Conservation (phyloP, 2,113 vertebrate genomes). For the Oryzias celebensis region DNA sequence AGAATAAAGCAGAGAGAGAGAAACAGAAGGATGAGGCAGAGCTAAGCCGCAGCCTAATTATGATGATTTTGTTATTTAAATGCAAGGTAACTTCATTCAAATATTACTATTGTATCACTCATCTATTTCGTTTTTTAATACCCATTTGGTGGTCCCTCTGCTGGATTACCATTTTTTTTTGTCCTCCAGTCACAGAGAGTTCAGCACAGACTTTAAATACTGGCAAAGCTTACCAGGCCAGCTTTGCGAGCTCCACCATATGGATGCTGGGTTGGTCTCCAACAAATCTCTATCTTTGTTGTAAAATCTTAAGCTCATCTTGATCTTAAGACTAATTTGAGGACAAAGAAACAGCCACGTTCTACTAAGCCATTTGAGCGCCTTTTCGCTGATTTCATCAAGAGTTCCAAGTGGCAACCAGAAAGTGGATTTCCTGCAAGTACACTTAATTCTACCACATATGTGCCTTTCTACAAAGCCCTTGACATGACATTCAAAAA, state of each 20-base stretch:
- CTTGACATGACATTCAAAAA: too few relatives aligned
- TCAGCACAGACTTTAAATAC: constrained; percentile 31
- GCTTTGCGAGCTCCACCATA: not conserved
- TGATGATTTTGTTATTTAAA: constrained; percentile 21
- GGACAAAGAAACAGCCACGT: not conserved
- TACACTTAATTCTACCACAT: constrained; percentile 28
- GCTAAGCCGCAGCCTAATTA: constrained; percentile 7
- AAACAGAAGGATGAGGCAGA: constrained; percentile 15
- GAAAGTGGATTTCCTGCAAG: constrained; percentile 6
- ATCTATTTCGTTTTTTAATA: not conserved
- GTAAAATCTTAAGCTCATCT: constrained; percentile 10
- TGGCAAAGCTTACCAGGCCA: constrained; percentile 8
- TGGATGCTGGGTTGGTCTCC: constrained; percentile 3
- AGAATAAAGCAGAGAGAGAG: not conserved
- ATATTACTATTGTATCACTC: not conserved
- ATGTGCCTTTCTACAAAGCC: not conserved
- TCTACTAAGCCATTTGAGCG: not conserved
- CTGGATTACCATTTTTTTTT: constrained; percentile 17
- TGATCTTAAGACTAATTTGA: constrained; percentile 1
- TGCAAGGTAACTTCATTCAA: constrained; percentile 7
- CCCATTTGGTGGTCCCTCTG: constrained; percentile 16
- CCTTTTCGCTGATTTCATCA: constrained; percentile 1
- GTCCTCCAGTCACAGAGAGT: constrained; percentile 20
- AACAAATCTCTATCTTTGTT: constrained; percentile 5
- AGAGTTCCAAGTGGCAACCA: constrained; percentile 16